These are phyloP conservation scores for Vulpes lagopus DNA, from an alignment of 2,113 vertebrate species.

Conservation along the genomic window DNA sequence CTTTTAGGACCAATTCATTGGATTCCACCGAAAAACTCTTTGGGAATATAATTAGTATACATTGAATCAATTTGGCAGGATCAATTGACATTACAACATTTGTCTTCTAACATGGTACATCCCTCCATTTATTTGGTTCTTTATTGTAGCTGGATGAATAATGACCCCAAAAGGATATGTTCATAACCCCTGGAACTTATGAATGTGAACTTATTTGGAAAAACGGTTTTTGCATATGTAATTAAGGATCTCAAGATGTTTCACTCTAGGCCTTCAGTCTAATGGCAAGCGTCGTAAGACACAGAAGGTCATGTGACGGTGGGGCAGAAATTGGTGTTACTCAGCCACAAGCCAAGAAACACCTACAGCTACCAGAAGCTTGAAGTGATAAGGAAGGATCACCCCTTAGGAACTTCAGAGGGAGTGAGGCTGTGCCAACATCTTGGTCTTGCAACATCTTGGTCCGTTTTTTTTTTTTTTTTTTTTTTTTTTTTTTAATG, in stretches of 20 bases:
- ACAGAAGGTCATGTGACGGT: not conserved
- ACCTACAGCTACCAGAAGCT: not conserved
- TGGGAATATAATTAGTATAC: not conserved
- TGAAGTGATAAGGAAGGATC: not conserved
- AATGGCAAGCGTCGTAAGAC: constrained; percentile 19
- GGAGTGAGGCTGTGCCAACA: not conserved
- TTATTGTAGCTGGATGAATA: not conserved
- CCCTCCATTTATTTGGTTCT: not conserved
- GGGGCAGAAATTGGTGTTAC: not conserved
- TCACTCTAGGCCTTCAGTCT: not conserved
- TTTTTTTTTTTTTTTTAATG: no score
- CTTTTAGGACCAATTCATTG: not conserved
- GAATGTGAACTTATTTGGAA: not conserved
- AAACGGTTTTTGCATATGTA: not conserved
- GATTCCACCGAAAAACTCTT: not conserved
- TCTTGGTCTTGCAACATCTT: not conserved
- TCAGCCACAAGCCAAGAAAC: not conserved
- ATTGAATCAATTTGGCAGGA: not conserved
- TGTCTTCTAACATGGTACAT: not conserved
- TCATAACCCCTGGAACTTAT: not conserved
- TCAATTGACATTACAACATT: not conserved
- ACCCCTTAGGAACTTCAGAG: not conserved
- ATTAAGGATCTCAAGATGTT: not conserved
- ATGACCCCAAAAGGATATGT: not conserved
- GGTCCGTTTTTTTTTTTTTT: no score